These are phyloP conservation scores for Ataeniobius toweri DNA, from an alignment of 2,797 vertebrate species.

Conservation along the genomic window DNA sequence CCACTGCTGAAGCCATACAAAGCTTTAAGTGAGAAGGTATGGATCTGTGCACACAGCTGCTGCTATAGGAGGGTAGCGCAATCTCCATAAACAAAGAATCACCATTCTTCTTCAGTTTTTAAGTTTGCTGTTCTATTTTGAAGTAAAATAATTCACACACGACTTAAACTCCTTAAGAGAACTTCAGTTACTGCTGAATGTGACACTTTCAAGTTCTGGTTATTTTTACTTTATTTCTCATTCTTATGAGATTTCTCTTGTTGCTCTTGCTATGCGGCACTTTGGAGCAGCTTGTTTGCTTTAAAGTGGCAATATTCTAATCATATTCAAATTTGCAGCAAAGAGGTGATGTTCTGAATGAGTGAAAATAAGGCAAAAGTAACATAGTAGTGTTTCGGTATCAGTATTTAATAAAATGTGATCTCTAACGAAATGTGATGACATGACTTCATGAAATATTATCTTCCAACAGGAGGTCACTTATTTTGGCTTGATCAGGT, in stretches of 20 bases:
- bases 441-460: no score
- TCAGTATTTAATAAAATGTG: background rate
- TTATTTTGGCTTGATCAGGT: no score
- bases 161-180: background rate
- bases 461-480: no score
- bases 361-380: background rate
- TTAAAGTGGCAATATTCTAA: background rate
- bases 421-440: background rate
- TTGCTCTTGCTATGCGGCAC: background rate
- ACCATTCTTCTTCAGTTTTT: background rate
- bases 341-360: background rate
- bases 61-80: background rate
- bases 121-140: background rate
- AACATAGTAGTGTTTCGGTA: no score
- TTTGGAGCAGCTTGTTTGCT: background rate
- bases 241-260: background rate
- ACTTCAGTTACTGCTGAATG: no score
- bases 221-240: background rate
- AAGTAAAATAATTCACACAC: background rate
- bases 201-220: background rate
- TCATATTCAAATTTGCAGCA: background rate
- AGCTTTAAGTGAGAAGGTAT: constrained; percentile 95
- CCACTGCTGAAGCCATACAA: constrained; percentile 94
- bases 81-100: background rate
- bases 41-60: background rate